phyloP scores from a whole-genome alignment of 2,888 invertebrate genomes.

The Tetragnatha montana region DNA sequence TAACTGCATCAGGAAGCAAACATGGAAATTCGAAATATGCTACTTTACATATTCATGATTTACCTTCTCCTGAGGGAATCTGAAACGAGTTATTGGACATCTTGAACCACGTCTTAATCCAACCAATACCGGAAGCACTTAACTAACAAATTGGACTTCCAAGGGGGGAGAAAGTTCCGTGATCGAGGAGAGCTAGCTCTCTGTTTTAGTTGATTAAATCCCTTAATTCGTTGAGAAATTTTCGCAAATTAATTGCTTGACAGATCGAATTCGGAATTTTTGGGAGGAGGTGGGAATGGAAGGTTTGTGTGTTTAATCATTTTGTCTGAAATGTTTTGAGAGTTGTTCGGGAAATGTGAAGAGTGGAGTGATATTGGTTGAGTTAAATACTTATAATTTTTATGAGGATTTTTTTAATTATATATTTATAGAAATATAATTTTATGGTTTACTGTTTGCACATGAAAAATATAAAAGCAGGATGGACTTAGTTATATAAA shows the following conservation, averaged over 20 bases:
- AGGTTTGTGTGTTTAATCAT: neutral
- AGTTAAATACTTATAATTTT: no score
- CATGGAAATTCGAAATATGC: neutral
- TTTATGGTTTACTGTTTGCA: no score
- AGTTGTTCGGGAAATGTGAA: no score
- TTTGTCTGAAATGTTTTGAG: neutral
- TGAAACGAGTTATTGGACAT: slow-evolving; percentile 13
- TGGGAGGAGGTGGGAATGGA: neutral
- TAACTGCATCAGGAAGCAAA: neutral
- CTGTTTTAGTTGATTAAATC: neutral
- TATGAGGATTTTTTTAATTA: no score
- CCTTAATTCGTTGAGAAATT: neutral
- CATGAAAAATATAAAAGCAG: no score
- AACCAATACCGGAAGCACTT: neutral
- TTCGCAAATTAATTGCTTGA: neutral
- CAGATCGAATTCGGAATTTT: neutral
- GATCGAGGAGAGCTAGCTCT: neutral
- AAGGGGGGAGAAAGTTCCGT: neutral
- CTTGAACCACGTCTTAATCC: slow-evolving; percentile 1
- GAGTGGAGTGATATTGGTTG: no score
- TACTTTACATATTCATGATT: neutral
- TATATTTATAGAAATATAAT: no score
- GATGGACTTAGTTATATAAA: no score
- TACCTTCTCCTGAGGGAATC: neutral
- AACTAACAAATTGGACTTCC: slow-evolving; percentile 31